phyloP scores from a whole-genome alignment of 2,888 invertebrate genomes.

The Lypha dubia region DNA sequence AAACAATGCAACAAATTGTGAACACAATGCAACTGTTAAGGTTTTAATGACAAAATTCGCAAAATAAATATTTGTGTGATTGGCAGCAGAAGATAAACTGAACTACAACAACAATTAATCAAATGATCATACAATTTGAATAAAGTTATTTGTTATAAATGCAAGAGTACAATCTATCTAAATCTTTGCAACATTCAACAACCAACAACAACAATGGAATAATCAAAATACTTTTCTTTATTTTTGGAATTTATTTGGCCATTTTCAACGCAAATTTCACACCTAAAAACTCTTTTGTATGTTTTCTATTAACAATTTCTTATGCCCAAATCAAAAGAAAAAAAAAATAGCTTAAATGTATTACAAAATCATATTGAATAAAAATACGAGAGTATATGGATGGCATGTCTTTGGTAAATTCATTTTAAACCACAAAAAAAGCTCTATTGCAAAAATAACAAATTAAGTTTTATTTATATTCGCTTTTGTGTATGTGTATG shows the following conservation, averaged over 20 bases:
- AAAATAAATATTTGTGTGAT: slow-evolving; percentile 39
- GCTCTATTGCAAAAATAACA: slow-evolving; percentile 42
- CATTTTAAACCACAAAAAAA: slow-evolving; percentile 5
- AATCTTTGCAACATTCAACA: too few relatives aligned
- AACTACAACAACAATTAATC: slow-evolving; percentile 42
- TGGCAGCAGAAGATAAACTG: slow-evolving; percentile 23
- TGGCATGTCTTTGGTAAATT: slow-evolving; percentile 22
- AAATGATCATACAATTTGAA: slow-evolving; percentile 46
- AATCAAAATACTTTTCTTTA: not conserved
- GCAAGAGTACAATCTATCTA: too few relatives aligned
- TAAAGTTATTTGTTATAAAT: slow-evolving; percentile 20
- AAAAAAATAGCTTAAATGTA: not conserved
- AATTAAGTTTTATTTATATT: slow-evolving; percentile 16
- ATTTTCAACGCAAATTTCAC: not conserved
- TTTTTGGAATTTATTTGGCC: not conserved
- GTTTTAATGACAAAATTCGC: slow-evolving; percentile 48
- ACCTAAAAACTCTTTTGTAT: not conserved
- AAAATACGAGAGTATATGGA: too few relatives aligned
- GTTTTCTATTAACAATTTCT: slow-evolving; percentile 34
- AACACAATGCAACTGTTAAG: slow-evolving; percentile 57
- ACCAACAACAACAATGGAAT: not conserved
- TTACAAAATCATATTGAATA: slow-evolving; percentile 47
- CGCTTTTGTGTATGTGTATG: not conserved
- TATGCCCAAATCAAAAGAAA: too few relatives aligned
- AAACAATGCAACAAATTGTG: slow-evolving; percentile 29